phyloP scores from a whole-genome alignment of 2,113 vertebrate genomes.

The Tragelaphus imberbis region DNA sequence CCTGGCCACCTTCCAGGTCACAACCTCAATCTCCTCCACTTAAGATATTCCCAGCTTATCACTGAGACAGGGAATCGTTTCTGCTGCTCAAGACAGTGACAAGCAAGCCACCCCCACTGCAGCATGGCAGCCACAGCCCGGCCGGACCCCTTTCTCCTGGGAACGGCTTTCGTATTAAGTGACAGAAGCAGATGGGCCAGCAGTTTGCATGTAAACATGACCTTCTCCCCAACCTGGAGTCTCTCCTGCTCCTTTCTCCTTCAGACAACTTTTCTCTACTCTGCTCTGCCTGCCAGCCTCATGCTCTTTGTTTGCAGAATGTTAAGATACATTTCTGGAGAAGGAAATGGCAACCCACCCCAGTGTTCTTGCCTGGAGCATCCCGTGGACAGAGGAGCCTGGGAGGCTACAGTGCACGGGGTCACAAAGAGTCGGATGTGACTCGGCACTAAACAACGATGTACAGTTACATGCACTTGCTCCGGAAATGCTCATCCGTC shows the following conservation, averaged over 20 bases:
- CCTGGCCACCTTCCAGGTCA: background rate
- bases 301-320: background rate
- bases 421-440: background rate
- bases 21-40: background rate
- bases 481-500: background rate
- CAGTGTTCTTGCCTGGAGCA: background rate
- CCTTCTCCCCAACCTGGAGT: slow-evolving; percentile 22
- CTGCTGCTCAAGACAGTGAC: slow-evolving; percentile 63
- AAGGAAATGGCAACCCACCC: background rate
- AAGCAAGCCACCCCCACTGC: slow-evolving; percentile 47
- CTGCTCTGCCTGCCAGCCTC: background rate
- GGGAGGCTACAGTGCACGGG: background rate
- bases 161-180: slow-evolving; percentile 48
- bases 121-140: slow-evolving; percentile 54
- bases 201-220: slow-evolving; percentile 55
- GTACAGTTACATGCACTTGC: background rate
- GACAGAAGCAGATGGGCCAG: slow-evolving; percentile 66
- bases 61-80: slow-evolving; percentile 49
- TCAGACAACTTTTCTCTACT: background rate
- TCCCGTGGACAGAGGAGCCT: background rate
- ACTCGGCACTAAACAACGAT: background rate
- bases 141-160: slow-evolving; percentile 56
- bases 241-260: background rate
- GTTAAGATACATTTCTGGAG: background rate
- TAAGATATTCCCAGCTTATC: background rate